Evolutionary conservation across 2,113 vertebrate genomes (phyloP).

Genomic region (Hypanus sabinus): DNA sequence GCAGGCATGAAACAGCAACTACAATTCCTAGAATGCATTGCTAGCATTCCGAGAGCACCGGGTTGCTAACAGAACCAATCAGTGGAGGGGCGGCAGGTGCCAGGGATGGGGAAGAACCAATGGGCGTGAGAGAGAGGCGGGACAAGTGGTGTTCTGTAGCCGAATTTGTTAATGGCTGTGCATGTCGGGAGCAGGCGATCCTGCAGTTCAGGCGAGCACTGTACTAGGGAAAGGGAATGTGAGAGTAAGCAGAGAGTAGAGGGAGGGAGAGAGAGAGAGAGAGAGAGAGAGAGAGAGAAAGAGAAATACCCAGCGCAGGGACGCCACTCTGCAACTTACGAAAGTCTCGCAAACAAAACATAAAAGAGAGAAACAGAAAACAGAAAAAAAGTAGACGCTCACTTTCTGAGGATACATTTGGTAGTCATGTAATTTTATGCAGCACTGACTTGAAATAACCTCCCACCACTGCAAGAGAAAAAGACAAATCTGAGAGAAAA

Average conservation of each 20-base stretch:
- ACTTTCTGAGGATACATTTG: constrained; percentile 24
- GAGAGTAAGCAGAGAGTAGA: neutral
- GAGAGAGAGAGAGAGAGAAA: no score
- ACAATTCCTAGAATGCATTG: neutral
- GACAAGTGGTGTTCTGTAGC: neutral
- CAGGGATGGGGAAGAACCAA: no score
- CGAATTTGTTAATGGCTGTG: constrained; percentile 30
- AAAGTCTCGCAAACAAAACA: neutral
- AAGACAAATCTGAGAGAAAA: constrained; percentile 42
- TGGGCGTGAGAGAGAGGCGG: neutral
- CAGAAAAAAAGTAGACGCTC: constrained; percentile 18
- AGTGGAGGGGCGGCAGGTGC: neutral
- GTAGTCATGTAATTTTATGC: constrained; percentile 13
- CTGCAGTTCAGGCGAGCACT: constrained; percentile 15
- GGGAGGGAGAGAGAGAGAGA: neutral
- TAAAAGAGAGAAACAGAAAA: neutral
- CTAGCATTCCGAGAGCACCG: neutral
- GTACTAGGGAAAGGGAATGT: neutral
- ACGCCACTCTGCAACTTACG: neutral
- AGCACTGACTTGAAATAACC: constrained; percentile 8
- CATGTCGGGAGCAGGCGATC: constrained; percentile 1
- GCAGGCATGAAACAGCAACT: neutral
- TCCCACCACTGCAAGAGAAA: neutral
- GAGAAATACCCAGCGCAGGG: neutral
- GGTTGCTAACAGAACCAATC: neutral